Conservation (phyloP, 2,888 invertebrate species). For the Drosophila dives region DNA sequence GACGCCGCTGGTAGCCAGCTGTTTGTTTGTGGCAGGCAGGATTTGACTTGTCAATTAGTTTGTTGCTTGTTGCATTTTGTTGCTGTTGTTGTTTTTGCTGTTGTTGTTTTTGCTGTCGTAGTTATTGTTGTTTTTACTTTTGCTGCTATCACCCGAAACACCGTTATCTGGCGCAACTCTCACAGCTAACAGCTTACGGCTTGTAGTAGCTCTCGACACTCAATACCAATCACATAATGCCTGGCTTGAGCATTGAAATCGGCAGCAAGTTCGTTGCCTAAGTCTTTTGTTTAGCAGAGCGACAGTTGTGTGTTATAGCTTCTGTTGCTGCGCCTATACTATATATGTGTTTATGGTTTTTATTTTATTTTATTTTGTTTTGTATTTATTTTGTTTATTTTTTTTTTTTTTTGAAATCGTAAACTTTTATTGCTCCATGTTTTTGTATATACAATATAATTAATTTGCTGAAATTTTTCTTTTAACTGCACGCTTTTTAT, state of each 20-base stretch:
- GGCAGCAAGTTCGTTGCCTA: conserved; percentile 76
- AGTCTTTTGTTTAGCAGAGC: conserved; percentile 70
- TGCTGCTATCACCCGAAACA: conserved; percentile 68
- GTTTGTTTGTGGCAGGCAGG: conserved; percentile 71
- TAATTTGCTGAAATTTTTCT: conserved; percentile 74
- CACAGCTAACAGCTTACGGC: conserved; percentile 31
- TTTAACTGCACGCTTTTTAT: conserved; percentile 76
- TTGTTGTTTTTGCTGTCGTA: neutral
- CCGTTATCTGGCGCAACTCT: conserved; percentile 68
- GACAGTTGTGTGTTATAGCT: conserved; percentile 48
- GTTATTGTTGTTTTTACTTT: conserved; percentile 22
- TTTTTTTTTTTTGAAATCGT: conserved; percentile 62
- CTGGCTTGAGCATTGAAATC: conserved; percentile 44
- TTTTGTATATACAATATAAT: conserved; percentile 77
- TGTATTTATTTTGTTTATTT: conserved; percentile 5
- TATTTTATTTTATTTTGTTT: conserved; percentile 45
- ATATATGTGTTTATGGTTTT: conserved; percentile 14
- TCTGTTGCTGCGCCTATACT: conserved; percentile 37
- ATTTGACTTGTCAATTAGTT: conserved; percentile 81
- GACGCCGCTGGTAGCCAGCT: conserved; percentile 34
- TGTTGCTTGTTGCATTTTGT: conserved; percentile 63
- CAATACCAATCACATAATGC: conserved; percentile 35
- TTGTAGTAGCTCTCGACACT: conserved; percentile 28
- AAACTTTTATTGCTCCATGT: conserved; percentile 67
- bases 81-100: conserved; percentile 13